These are phyloP conservation scores for Dasyornis broadbenti DNA, from an alignment of 2,113 vertebrate genomes.

Conservation along the genomic window DNA sequence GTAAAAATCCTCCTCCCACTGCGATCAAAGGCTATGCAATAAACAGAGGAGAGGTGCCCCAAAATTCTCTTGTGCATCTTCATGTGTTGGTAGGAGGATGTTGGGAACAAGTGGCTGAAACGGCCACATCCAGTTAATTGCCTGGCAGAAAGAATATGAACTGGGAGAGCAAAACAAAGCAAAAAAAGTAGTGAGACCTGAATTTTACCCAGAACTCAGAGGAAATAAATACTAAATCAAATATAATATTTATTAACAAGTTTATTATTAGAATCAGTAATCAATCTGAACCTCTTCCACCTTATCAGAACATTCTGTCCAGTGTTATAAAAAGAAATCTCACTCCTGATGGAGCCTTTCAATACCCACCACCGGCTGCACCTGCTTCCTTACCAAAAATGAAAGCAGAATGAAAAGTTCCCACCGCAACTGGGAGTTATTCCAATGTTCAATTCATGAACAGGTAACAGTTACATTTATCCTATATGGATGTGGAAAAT, in stretches of 20 bases:
- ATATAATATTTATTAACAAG: neutral
- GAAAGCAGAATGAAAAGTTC: neutral
- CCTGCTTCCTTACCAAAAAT: neutral
- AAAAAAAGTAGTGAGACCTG: neutral
- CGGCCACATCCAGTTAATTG: conserved; percentile 87
- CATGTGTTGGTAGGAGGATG: conserved; percentile 92
- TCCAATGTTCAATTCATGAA: neutral
- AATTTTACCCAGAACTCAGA: neutral
- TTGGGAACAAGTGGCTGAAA: conserved; percentile 85
- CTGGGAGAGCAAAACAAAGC: conserved; percentile 59
- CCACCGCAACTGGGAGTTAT: neutral
- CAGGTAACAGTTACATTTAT: neutral
- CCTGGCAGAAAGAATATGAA: conserved; percentile 85
- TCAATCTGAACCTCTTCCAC: neutral
- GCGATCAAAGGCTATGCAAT: conserved; percentile 96
- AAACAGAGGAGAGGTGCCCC: conserved; percentile 95
- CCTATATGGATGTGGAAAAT: rapidly evolving
- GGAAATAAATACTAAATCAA: neutral
- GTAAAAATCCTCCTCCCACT: conserved; percentile 94
- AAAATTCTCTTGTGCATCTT: conserved; percentile 98
- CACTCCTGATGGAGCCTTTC: neutral
- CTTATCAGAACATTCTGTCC: neutral
- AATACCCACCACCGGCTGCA: neutral
- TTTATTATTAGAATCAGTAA: neutral
- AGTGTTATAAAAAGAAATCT: neutral